Conservation (phyloP, 2,113 vertebrate genomes). For the Salvelinus namaycush region DNA sequence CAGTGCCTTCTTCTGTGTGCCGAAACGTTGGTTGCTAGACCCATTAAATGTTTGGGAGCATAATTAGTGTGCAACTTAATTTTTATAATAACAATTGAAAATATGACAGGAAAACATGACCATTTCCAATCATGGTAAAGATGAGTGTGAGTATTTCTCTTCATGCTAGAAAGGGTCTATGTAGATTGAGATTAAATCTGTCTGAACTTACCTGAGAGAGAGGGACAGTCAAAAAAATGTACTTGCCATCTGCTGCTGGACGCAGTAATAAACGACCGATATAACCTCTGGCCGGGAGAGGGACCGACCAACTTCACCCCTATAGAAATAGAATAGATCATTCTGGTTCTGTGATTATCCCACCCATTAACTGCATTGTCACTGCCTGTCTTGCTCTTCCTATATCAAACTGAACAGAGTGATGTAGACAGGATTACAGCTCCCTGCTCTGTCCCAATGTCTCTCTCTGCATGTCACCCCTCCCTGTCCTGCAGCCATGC, state of each 20-base stretch:
- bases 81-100: not conserved
- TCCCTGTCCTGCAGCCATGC: conserved; percentile 2
- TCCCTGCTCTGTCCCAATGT: not conserved
- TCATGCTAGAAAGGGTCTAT: conserved; percentile 9
- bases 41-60: no score
- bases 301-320: no score
- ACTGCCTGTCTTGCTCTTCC: not conserved
- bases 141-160: no score
- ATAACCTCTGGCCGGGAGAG: not conserved
- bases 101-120: no score
- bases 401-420: not conserved
- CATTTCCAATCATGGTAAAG: no score
- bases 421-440: not conserved
- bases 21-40: no score
- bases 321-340: no score
- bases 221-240: conserved; percentile 60
- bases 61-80: not conserved
- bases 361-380: not conserved
- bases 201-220: conserved; percentile 12
- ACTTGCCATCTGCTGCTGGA: conserved; percentile 75
- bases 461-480: not conserved
- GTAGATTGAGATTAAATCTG: conserved; percentile 24
- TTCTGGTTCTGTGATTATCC: not conserved
- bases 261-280: not conserved
- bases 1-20: no score